phyloP scores from a whole-genome alignment of 2,113 vertebrate genomes.

The Pelodiscus sinensis region DNA sequence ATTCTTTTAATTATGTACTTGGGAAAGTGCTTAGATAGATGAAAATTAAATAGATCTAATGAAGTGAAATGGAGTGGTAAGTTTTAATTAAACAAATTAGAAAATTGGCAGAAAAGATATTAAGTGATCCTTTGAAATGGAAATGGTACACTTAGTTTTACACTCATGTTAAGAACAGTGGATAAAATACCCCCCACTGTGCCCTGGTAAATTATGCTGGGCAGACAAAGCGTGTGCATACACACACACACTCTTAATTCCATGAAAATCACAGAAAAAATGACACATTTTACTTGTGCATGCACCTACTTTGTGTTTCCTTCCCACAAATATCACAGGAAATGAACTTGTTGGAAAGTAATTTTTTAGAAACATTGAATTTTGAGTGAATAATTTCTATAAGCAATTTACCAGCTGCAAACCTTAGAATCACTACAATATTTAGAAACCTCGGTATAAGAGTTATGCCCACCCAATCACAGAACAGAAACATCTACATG shows the following conservation, averaged over 20 bases:
- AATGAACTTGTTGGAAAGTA: not conserved
- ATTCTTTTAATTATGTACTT: constrained; percentile 65
- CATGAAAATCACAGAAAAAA: constrained; percentile 4
- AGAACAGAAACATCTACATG: fast-evolving
- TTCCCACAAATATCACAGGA: not conserved
- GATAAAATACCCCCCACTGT: constrained; percentile 34
- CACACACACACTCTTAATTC: not conserved
- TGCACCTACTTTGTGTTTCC: not conserved
- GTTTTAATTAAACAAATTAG: constrained; percentile 74
- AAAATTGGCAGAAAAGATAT: constrained; percentile 62
- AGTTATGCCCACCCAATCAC: not conserved
- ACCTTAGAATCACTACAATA: not conserved
- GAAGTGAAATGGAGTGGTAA: constrained; percentile 66
- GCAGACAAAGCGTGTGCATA: not conserved
- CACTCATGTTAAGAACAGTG: not conserved
- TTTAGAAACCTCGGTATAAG: not conserved
- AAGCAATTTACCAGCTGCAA: not conserved
- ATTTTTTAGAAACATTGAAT: not conserved
- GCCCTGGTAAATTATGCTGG: constrained; percentile 24
- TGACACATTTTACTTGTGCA: not conserved
- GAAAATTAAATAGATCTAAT: constrained; percentile 69
- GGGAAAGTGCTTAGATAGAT: constrained; percentile 61
- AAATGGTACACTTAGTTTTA: constrained; percentile 52
- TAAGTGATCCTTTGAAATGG: constrained; percentile 69
- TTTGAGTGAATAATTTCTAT: not conserved